Evolutionary conservation across 2,113 vertebrate genomes (phyloP), one percentile per base, ranked within the genome.

Genomic region (Chitala chitala): DNA sequence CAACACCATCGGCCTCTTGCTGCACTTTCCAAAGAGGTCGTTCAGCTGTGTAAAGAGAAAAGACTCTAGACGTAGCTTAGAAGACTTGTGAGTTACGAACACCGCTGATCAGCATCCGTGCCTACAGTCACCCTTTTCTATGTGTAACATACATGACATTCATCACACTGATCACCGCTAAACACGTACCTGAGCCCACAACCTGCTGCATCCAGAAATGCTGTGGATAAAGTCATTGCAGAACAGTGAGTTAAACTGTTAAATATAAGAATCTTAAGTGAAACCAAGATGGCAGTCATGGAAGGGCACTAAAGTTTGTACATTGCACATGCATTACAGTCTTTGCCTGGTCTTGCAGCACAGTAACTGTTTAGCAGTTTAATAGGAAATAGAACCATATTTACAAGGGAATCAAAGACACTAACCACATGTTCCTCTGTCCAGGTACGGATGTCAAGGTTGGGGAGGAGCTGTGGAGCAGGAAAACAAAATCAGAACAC

Each of bases 391-490:
- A n/a, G n/a, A n/a, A n/a, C n/a, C n/a, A n/a, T n/a, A n/a, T n/a
- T n/a, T 50, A 48, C 48, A 48, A 38, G 64, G 5, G 74, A 58
- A 75, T 69, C n/a, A 78, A 42, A 82, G 72, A 78, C 69, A 90
- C 96, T 92, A 87, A 99, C 97, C 95, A 99, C 97, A 71, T 98
- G 92, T 68, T 98, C 95, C 82, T 99, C 95, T 0, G 94, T 96
- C 97, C 97, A 99, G 0, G 93, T 84, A 77, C 93, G 90, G 81
- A 99, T 98, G 83, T 96, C 94, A 84, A 96, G 93, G 73, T 92
- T 96, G 78, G 97, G 97, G 84, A 99, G 92, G 90, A 99, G 84
- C 97, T 99, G 91, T 20, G 58, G 78, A 78, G 88, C 79, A 84
- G 73, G 89, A 84, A 92, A 55, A 91, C 81, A 85, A 87, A 83